Conservation (phyloP, 1,140 invertebrate genomes). For the Mactra quadrangularis region DNA sequence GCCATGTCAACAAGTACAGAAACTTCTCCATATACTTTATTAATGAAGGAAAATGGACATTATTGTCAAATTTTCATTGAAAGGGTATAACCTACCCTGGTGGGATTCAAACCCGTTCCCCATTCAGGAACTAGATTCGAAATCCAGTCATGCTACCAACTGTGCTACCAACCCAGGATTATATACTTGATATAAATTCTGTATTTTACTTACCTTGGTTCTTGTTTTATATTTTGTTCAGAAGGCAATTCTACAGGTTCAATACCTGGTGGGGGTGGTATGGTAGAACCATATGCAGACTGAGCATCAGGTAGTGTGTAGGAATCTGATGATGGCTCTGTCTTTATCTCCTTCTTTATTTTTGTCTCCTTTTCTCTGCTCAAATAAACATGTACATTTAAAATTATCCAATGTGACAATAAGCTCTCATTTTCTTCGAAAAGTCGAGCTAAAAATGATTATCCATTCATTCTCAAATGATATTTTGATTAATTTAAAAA, state of each 20-base stretch:
- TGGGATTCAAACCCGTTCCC: too few species aligned
- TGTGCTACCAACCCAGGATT: too few species aligned
- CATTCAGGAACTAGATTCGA: too few species aligned
- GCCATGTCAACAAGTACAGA: too few species aligned
- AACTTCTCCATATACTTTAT: too few species aligned
- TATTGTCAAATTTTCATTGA: too few species aligned
- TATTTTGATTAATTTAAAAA: background rate
- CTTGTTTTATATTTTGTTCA: conserved; percentile 12
- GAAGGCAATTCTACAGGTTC: conserved; percentile 77
- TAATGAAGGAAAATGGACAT: too few species aligned
- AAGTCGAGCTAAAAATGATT: background rate
- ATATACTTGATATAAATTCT: too few species aligned
- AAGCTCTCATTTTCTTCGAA: too few species aligned
- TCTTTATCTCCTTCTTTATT: conserved; percentile 9
- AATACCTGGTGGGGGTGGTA: conserved; percentile 77
- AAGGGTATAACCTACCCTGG: too few species aligned
- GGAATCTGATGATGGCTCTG: conserved; percentile 9
- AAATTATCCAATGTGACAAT: background rate
- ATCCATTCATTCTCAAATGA: background rate
- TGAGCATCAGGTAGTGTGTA: conserved; percentile 66
- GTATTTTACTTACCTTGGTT: too few species aligned
- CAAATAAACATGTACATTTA: background rate
- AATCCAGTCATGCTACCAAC: too few species aligned
- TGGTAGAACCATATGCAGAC: conserved; percentile 56
- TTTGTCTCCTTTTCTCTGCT: conserved; percentile 17